These are phyloP conservation scores for Sebastes hubbsi DNA, from an alignment of 2,797 vertebrate genomes.

Conservation along the genomic window DNA sequence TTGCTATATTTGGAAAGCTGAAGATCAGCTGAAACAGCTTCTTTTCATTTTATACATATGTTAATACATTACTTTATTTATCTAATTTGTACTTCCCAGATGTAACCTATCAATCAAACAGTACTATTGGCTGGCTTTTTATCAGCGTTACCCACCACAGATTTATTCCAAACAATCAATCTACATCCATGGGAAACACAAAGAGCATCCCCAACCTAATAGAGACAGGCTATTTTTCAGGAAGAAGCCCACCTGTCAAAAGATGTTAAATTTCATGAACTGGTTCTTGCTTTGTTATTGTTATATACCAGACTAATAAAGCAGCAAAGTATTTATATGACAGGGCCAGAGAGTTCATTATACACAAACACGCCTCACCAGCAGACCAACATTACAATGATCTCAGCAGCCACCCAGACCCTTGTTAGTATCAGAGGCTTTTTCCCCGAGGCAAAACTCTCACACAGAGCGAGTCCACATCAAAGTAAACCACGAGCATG, in stretches of 20 bases:
- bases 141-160: not conserved
- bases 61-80: not conserved
- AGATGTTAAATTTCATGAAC: not conserved
- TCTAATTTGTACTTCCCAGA: not conserved
- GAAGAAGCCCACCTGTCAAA: not conserved
- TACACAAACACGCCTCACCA: not conserved
- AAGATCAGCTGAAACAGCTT: not conserved
- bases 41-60: not conserved
- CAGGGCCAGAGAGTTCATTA: constrained; percentile 16
- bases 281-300: not conserved
- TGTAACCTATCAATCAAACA: not conserved
- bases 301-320: constrained; percentile 3
- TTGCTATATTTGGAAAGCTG: not conserved
- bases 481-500: constrained; percentile 48
- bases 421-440: constrained; percentile 61
- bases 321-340: not conserved
- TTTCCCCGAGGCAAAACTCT: constrained; percentile 50
- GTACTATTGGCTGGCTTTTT: not conserved
- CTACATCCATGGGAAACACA: not conserved
- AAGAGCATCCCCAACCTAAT: not conserved
- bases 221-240: not conserved
- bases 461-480: constrained; percentile 65
- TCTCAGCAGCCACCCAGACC: constrained; percentile 51
- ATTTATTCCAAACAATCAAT: not conserved
- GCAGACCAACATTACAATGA: constrained; percentile 33